phyloP scores from a whole-genome alignment of 2,113 vertebrate species.

The Hemiscyllium ocellatum region DNA sequence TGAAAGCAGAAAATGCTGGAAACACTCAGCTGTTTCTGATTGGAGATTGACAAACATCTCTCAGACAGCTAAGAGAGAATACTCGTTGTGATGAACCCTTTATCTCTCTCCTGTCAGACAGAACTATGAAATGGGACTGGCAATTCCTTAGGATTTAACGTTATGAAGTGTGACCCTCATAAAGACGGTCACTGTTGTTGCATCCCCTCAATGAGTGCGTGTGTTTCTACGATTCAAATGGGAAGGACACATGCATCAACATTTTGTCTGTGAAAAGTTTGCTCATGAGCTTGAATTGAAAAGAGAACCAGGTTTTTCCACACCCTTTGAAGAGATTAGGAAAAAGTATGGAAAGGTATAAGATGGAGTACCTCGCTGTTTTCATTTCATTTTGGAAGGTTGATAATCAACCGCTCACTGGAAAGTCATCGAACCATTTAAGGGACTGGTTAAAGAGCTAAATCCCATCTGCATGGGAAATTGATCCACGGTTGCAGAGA shows the following conservation, averaged over 20 bases:
- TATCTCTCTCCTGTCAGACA: background rate
- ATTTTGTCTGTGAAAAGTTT: background rate
- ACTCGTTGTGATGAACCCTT: background rate
- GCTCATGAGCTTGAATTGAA: background rate
- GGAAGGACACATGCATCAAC: background rate
- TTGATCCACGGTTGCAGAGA: background rate
- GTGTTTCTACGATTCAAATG: background rate
- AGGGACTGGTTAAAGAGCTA: background rate
- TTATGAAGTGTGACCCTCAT: background rate
- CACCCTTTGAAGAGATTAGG: background rate
- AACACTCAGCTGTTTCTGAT: background rate
- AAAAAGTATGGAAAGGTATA: background rate
- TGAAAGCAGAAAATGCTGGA: background rate
- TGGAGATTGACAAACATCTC: background rate
- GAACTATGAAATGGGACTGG: background rate
- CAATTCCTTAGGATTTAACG: background rate
- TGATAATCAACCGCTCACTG: background rate
- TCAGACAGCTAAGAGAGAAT: background rate
- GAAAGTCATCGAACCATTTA: background rate
- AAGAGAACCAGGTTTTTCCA: background rate
- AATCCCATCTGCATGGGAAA: background rate
- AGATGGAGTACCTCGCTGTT: background rate
- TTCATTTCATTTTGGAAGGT: background rate
- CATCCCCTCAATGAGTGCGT: background rate
- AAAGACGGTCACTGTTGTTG: background rate